phyloP scores from a whole-genome alignment of 1,140 invertebrate species.

The Drosophila virilis region DNA sequence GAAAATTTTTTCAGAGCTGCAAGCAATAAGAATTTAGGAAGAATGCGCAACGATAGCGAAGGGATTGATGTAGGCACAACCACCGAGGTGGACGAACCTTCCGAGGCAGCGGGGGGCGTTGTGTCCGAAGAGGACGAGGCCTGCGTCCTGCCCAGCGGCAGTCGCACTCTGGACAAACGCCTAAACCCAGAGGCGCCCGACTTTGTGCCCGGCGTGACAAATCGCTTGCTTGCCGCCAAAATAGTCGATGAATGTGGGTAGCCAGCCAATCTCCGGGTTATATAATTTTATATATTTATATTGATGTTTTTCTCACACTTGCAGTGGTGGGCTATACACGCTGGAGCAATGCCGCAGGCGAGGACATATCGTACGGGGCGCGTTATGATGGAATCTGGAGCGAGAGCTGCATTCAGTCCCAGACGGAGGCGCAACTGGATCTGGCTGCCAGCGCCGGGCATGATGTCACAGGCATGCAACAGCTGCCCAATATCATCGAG shows the following conservation, averaged over 20 bases:
- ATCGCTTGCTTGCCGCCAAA: conserved; percentile 43
- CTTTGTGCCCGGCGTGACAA: conserved; percentile 51
- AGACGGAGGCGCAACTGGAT: neutral
- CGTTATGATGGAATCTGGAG: conserved; percentile 65
- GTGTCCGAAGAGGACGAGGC: neutral
- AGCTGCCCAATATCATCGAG: conserved; percentile 6
- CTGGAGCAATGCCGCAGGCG: conserved; percentile 50
- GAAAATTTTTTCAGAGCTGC: conserved; percentile 10
- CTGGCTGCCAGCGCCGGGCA: no score
- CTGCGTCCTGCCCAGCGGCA: neutral
- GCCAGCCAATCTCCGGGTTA: no score
- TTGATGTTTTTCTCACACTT: neutral
- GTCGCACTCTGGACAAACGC: conserved; percentile 42
- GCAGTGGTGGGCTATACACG: conserved; percentile 41
- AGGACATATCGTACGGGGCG: conserved; percentile 45
- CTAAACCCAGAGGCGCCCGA: conserved; percentile 63
- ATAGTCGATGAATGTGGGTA: conserved; percentile 57
- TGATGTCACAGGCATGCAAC: conserved; percentile 1
- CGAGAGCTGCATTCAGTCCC: conserved; percentile 27
- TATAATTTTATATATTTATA: no score
- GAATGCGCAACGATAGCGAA: conserved; percentile 15
- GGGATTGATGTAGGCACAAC: conserved; percentile 3
- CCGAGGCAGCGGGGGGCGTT: neutral
- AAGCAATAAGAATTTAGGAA: conserved; percentile 16
- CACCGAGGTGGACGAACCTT: conserved; percentile 5